Base-by-base conservation (phyloP, 2,113 vertebrate genomes). In the Gasterosteus nipponicus region DNA sequence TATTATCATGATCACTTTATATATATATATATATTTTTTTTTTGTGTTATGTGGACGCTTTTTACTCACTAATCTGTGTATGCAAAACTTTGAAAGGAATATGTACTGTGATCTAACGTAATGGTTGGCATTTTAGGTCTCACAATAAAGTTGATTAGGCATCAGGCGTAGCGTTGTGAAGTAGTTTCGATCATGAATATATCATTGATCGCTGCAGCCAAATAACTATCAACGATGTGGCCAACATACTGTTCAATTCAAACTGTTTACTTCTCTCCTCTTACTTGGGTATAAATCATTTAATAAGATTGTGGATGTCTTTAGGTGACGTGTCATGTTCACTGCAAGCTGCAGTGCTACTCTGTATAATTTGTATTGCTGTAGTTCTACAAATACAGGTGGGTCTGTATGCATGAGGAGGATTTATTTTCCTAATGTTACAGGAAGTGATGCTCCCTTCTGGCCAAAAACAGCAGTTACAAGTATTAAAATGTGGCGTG, bases 401-500 rank as follows among this genome's bases (percentile, higher is more conserved):
- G 1, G 5, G 5, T 69, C 0, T 18, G 11, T 18, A 16, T 70
- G 42, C 19, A 61, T 16, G 7, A 29, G 8, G 22, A 8, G 47
- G 4, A n/a, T 29, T 70, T 1, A 1, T 22, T 60, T 18, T 10
- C 12, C 6, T 22, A 15, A 56, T 10, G 19, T 41, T 0, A 19
- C 39, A 61, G 38, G 9, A 29, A 64, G n/a, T 77, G 73, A 73
- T 83, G 84, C 88, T 4, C 82, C 70, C 86, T 85, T 31, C 59
- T 90, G 90, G 85, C 22, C 53, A 70, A 1, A 67, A 63, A 46
- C 1, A 19, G 54, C 3, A 63, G 47, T 16, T 80, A 11, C 58
- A 49, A 11, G 5, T 15, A 0, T n/a, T 61, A 1, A 51, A 7
- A 46, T 3, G 5, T 60, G 11, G 26, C 18, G 11, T 12, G 4